Evolutionary conservation across 2,888 invertebrate species (phyloP).

Genomic region (Lasiommata megera): DNA sequence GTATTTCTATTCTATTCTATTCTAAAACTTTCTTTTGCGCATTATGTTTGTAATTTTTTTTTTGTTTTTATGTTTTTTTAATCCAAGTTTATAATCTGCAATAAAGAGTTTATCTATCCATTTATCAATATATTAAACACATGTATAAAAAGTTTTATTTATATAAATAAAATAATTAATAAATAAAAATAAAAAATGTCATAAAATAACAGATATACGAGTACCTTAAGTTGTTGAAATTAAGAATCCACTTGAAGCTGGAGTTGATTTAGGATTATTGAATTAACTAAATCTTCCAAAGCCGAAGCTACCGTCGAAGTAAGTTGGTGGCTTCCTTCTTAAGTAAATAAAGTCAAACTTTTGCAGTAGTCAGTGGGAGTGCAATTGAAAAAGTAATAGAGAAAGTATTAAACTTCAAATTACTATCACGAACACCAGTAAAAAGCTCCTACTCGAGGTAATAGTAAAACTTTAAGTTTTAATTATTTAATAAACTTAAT

Average conservation of each 20-base stretch:
- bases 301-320: neutral
- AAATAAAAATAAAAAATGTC: too few species aligned
- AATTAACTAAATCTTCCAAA: neutral
- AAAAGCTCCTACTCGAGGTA: neutral
- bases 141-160: too few species aligned
- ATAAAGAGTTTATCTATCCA: too few species aligned
- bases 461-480: neutral
- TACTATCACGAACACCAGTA: slow-evolving; percentile 9
- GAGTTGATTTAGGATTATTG: neutral
- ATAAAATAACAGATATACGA: too few species aligned
- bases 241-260: neutral
- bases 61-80: too few species aligned
- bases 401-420: slow-evolving; percentile 18
- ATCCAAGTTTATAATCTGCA: too few species aligned
- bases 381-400: slow-evolving; percentile 14
- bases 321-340: slow-evolving; percentile 14
- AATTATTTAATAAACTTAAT: neutral
- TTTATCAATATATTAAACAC: too few species aligned
- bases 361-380: slow-evolving; percentile 19
- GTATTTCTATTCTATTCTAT: too few species aligned
- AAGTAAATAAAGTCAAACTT: slow-evolving; percentile 21
- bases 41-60: too few species aligned
- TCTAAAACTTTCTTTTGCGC: too few species aligned
- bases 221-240: too few species aligned
- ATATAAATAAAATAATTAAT: too few species aligned